Base-by-base conservation (phyloP, 2,113 vertebrate genomes). In the Protobothrops flavoviridis region DNA sequence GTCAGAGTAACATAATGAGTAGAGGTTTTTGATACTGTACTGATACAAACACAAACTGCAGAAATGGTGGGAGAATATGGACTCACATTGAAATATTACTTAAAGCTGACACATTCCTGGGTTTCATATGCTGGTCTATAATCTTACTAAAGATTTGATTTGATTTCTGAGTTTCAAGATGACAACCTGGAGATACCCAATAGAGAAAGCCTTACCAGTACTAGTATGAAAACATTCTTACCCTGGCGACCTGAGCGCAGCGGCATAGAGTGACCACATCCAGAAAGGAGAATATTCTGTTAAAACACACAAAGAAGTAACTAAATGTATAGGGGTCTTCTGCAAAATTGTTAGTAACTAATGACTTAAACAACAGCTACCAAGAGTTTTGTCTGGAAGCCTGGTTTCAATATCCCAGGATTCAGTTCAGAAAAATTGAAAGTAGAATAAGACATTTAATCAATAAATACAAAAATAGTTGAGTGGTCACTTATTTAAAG, bases 251-350 rank as follows among this genome's bases (percentile, higher is more conserved):
- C 96, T 99, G 99, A 96, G 99, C 99, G 97, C 99, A 99, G 95
- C 99, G 99, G 98, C 99, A 99, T 94, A 99, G 98, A 93, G 99
- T 99, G 96, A 99, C 99, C 97, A 99, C 99, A 96, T 99, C 99
- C 98, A 99, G 98, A 97, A 99, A 99, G 93, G 99, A 99, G 98
- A 99, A 99, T 97, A 99, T 99, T 97, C 99, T 99, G 98, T 48
- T 89, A 97, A 97, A 23, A 98, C 95, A 97, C 97, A 85, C 95
- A 95, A 0, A 88, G 20, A 88, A 88, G 45, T 55, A 88, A 92
- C 57, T 92, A 74, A 89, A 88, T 53, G 13, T 21, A 64, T 20
- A 33, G 29, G n/a, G 13, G 48, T 87, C n/a, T 87, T 3, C 26
- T n/a, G 33, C 53, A 53, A 86, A 33, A 45, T 45, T 45, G 45